Base-by-base conservation (phyloP, 2,888 invertebrate genomes). In the Sphaeridia pumilis region DNA sequence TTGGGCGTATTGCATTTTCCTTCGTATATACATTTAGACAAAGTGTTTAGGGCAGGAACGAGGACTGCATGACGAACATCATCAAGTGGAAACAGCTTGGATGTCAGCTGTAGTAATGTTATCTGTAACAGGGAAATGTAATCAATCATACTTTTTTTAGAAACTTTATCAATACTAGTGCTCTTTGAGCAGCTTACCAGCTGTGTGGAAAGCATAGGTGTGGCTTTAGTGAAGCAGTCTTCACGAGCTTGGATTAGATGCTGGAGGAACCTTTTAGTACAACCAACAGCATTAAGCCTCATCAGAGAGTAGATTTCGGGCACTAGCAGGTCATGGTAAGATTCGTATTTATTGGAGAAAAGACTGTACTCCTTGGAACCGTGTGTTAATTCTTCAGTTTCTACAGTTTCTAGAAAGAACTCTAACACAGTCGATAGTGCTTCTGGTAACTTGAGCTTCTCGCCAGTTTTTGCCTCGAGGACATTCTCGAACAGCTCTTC, bases 41-140 rank as follows among this genome's bases (percentile, higher is more conserved):
- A 26, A 12, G 46, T 38, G 22, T 36, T 52, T 4, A 46, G 26
- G 2, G 47, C 42, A n/a, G 92, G 90, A 14, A 87, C 87, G n/a
- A 84, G 83, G 3, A 94, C 79, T 0, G 83, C 82, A 75, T 95
- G 94, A 36, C 82, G 76, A 69, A 84, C 88, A 72, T 95, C 94
- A 0, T 93, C 90, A 0, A 90, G 83, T 1, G 93, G 85, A 71
- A 86, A 95, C 49, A 94, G 69, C 41, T 84, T 70, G 5, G 84
- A 81, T 3, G 88, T 76, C 58, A 89, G 67, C 72, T 92, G 90
- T 56, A 94, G 81, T 67, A 87, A 81, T 59, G 90, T 72, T 35
- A 93, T 69, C 66, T 78, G 70, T 43, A 71, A 67, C n/a, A 49
- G 34, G 7, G 26, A 50, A 47, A 27, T n/a, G n/a, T n/a, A n/a